Percentiles rank a stretch among this genome's conserved stretches.
Conservation (phyloP, 1,140 invertebrate species). For the Contarinia nasturtii region DNA sequence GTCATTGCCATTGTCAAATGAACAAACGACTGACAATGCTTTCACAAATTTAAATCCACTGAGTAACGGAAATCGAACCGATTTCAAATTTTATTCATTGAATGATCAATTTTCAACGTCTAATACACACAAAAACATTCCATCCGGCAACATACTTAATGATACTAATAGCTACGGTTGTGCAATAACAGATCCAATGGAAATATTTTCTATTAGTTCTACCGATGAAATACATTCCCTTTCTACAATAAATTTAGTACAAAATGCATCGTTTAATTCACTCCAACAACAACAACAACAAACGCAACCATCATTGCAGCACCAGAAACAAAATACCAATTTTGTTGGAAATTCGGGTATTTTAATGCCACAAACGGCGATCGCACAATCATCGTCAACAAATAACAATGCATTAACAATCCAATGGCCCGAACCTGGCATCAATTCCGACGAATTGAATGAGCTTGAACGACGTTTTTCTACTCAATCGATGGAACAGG, state of each 20-base stretch:
- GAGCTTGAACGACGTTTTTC: conserved; percentile 26
- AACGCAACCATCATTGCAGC: not conserved
- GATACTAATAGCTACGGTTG: not conserved
- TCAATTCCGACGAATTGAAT: conserved; percentile 39
- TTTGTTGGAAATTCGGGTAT: not conserved
- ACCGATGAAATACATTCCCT: not conserved
- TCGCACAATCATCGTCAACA: not conserved
- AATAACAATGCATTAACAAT: conserved; percentile 26
- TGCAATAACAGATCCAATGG: not conserved
- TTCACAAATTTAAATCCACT: too few relatives aligned
- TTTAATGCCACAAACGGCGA: not conserved
- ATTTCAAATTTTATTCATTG: too few relatives aligned
- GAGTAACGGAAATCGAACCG: too few relatives aligned
- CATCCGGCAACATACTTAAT: not conserved
- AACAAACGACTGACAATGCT: too few relatives aligned
- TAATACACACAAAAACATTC: too few relatives aligned
- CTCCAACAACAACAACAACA: not conserved
- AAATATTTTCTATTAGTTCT: not conserved
- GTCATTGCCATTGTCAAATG: too few relatives aligned
- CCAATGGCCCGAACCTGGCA: conserved; percentile 42
- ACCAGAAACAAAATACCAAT: not conserved
- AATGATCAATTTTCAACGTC: too few relatives aligned
- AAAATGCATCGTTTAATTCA: not conserved
- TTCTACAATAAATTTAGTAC: not conserved
- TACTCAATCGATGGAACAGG: not conserved